These are phyloP conservation scores for Ellobius talpinus DNA, from an alignment of 2,113 vertebrate species.

Conservation along the genomic window DNA sequence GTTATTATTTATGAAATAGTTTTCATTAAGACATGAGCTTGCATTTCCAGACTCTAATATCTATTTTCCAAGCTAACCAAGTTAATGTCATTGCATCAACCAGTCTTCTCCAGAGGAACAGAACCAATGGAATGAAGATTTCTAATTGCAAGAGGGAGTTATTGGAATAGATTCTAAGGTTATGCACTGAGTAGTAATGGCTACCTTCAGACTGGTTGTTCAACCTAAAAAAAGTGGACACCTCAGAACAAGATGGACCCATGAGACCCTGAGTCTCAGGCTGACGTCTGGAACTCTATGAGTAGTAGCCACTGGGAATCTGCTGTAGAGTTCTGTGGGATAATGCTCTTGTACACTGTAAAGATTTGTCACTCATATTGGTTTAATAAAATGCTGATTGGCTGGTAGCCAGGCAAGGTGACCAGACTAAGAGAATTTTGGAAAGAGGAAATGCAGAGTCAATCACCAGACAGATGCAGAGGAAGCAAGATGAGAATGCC, in stretches of 20 bases:
- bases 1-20: constrained; percentile 27
- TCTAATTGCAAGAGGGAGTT: neutral
- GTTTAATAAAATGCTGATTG: too few relatives aligned
- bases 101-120: neutral
- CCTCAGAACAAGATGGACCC: neutral
- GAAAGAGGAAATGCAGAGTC: too few relatives aligned
- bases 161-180: neutral
- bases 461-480: too few relatives aligned
- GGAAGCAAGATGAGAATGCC: too few relatives aligned
- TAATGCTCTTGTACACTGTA: too few relatives aligned
- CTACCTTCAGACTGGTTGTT: neutral
- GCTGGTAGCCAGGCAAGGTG: too few relatives aligned
- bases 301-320: neutral
- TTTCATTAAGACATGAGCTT: neutral
- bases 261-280: accelerated
- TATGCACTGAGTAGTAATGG: neutral
- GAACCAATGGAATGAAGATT: neutral
- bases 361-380: too few relatives aligned
- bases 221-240: neutral
- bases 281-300: neutral
- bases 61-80: neutral
- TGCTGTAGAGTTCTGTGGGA: neutral
- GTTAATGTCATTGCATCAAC: neutral
- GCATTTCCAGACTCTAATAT: neutral
- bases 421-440: too few relatives aligned